Conservation (phyloP, 1,140 invertebrate species). For the Heliconius eleuchia region DNA sequence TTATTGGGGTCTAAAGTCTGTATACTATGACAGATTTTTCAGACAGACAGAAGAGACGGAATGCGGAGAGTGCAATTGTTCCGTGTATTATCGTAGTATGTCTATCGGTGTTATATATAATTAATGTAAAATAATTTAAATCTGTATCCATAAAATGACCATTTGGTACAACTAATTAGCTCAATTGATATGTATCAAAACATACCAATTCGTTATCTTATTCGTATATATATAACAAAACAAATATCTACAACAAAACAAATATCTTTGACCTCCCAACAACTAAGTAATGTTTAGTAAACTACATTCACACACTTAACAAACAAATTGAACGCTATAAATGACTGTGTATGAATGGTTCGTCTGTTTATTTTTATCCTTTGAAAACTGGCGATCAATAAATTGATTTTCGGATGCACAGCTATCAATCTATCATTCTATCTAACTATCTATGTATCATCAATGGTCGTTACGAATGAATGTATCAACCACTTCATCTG, state of each 20-base stretch:
- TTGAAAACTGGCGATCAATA: not conserved
- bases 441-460: not conserved
- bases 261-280: no score
- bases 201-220: not conserved
- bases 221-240: no score
- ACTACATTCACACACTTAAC: not conserved
- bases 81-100: no score
- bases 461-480: constrained; percentile 25
- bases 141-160: no score
- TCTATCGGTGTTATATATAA: no score
- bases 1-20: no score
- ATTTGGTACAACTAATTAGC: no score
- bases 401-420: constrained; percentile 6
- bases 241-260: no score
- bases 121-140: no score
- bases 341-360: not conserved
- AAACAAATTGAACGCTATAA: not conserved
- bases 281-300: not conserved
- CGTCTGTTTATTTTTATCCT: not conserved
- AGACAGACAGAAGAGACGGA: no score
- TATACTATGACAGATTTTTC: no score
- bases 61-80: no score
- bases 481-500: constrained; percentile 26
- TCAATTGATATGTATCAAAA: not conserved
- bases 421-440: not conserved